Conservation (phyloP, 2,888 invertebrate genomes). For the Agrypnus murinus region DNA sequence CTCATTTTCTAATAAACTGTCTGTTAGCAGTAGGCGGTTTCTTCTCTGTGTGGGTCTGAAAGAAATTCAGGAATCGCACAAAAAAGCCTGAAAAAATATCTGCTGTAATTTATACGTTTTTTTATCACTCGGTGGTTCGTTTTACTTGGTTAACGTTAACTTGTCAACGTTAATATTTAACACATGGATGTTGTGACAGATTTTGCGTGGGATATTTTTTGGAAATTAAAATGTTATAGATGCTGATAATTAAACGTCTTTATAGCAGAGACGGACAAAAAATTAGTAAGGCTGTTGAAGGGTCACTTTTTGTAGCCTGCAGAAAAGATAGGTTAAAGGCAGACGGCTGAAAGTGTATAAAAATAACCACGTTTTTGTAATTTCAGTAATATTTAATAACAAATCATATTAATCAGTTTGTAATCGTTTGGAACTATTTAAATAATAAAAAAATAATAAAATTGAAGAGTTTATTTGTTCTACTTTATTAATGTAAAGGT, state of each 20-base stretch:
- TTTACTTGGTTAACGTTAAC: constrained; percentile 41
- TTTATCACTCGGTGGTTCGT: constrained; percentile 30
- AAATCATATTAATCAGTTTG: too few species aligned
- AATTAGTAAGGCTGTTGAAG: constrained; percentile 5
- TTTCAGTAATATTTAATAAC: too few species aligned
- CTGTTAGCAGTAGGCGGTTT: constrained; percentile 43
- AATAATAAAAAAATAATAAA: constrained; percentile 1
- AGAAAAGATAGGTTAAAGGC: too few species aligned
- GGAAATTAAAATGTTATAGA: constrained; percentile 1
- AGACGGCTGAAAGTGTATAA: too few species aligned
- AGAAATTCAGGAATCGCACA: constrained; percentile 48
- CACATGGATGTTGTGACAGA: constrained; percentile 46
- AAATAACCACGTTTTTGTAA: too few species aligned
- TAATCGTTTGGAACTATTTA: too few species aligned
- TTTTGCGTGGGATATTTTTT: constrained; percentile 43
- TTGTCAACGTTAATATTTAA: constrained; percentile 50
- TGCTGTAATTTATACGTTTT: constrained; percentile 49
- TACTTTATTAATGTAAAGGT: constrained; percentile 13
- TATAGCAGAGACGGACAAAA: constrained; percentile 9
- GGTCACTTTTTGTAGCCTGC: too few species aligned
- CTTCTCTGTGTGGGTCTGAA: constrained; percentile 47
- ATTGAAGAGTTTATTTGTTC: constrained; percentile 18
- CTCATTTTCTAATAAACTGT: constrained; percentile 3
- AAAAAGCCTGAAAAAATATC: constrained; percentile 47
- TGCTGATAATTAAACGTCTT: too few species aligned